These are phyloP conservation scores for Atrichornis clamosus DNA, from an alignment of 2,113 vertebrate genomes.

Conservation along the genomic window DNA sequence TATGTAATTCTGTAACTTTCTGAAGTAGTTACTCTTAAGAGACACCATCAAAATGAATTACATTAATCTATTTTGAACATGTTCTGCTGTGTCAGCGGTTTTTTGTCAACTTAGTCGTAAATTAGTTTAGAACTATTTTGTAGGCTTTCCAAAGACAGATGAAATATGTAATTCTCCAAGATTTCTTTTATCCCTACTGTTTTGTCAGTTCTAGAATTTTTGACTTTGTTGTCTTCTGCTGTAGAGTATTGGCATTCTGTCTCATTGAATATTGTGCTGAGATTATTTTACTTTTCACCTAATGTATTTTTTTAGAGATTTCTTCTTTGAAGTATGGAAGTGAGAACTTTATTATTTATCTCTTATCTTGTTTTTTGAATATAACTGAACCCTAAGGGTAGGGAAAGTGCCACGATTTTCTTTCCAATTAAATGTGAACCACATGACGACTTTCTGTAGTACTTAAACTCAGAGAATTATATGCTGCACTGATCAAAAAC, in stretches of 20 bases:
- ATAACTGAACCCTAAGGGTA: neutral
- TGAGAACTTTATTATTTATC: neutral
- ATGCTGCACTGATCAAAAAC: neutral
- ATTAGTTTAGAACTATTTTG: neutral
- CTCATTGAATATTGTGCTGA: neutral
- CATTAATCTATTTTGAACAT: neutral
- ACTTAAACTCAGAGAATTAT: neutral
- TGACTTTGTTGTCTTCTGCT: neutral
- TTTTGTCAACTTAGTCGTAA: neutral
- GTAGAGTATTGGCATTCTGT: neutral
- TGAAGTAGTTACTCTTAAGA: neutral
- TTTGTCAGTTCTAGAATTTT: neutral
- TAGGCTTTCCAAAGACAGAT: neutral
- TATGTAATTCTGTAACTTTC: neutral
- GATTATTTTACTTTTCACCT: neutral
- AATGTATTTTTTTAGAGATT: neutral
- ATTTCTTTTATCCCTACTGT: neutral
- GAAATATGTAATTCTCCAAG: neutral
- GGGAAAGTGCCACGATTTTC: neutral
- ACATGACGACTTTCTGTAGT: neutral
- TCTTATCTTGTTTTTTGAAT: neutral
- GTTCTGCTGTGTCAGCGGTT: neutral
- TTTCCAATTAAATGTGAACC: constrained; percentile 20
- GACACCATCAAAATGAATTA: neutral
- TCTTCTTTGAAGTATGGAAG: neutral